phyloP scores from a whole-genome alignment of 2,113 vertebrate species.

The Tichodroma muraria region DNA sequence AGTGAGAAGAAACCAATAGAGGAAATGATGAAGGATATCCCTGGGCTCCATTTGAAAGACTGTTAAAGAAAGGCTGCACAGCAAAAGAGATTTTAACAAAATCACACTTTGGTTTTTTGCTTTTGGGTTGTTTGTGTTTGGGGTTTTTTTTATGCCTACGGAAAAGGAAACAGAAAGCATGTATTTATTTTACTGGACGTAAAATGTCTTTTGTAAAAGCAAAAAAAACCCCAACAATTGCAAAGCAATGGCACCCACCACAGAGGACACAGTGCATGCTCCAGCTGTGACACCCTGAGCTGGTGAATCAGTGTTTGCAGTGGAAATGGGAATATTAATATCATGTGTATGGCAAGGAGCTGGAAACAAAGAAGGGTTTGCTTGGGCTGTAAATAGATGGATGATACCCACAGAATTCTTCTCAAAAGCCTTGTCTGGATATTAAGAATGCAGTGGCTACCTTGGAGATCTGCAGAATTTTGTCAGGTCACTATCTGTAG shows the following conservation, averaged over 20 bases:
- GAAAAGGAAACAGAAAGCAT: not conserved
- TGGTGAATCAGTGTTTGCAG: not conserved
- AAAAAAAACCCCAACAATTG: not conserved
- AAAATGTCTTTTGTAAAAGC: not conserved
- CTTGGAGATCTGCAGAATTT: not conserved
- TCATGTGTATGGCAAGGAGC: not conserved
- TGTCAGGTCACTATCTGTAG: not conserved
- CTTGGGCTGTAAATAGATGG: not conserved
- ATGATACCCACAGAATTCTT: not conserved
- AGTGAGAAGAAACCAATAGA: constrained; percentile 39
- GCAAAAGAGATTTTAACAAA: constrained; percentile 6
- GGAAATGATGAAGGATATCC: constrained; percentile 47
- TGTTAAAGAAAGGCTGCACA: not conserved
- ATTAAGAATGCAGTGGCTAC: not conserved
- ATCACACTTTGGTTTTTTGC: not conserved
- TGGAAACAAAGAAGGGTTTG: not conserved
- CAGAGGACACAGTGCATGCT: not conserved
- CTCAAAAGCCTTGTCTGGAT: not conserved
- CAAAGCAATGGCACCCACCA: not conserved
- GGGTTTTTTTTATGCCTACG: not conserved
- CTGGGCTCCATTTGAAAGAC: constrained; percentile 18
- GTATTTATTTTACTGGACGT: not conserved
- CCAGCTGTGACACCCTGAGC: not conserved
- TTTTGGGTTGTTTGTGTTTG: too few species aligned
- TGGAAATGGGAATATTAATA: not conserved